Percentiles rank a stretch among this genome's conserved stretches.
Evolutionary conservation across 2,888 invertebrate genomes (phyloP).

Genomic region (Oeneis ivallda): DNA sequence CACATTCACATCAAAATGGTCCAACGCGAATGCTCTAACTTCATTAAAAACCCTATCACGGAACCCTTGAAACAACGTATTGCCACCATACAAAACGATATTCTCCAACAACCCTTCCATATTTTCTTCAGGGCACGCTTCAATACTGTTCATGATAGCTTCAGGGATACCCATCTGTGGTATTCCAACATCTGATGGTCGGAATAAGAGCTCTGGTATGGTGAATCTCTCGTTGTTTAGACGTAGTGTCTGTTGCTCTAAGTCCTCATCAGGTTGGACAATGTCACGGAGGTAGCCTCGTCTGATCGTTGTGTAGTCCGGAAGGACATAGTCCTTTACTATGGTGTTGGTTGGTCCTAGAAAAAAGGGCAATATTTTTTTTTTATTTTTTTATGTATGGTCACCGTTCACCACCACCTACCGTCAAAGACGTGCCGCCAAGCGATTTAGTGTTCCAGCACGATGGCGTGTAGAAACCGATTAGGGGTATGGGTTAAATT

Average conservation of each 20-base stretch:
- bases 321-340: slow-evolving; percentile 94
- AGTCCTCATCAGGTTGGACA: slow-evolving; percentile 66
- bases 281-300: slow-evolving; percentile 85
- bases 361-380: slow-evolving; percentile 29
- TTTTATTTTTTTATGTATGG: too few relatives aligned
- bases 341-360: slow-evolving; percentile 86
- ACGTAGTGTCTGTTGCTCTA: slow-evolving; percentile 89
- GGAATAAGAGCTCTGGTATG: slow-evolving; percentile 96
- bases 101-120: slow-evolving; percentile 90
- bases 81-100: slow-evolving; percentile 92
- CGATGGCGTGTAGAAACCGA: too few relatives aligned
- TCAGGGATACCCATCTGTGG: slow-evolving; percentile 95
- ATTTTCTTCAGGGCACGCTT: slow-evolving; percentile 86
- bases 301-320: slow-evolving; percentile 95
- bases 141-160: slow-evolving; percentile 90
- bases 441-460: too few relatives aligned
- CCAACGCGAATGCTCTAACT: slow-evolving; percentile 88
- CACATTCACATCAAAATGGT: slow-evolving; percentile 89
- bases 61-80: slow-evolving; percentile 91
- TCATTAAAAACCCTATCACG: slow-evolving; percentile 85
- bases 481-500: too few relatives aligned
- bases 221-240: slow-evolving; percentile 97
- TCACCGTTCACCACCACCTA: too few relatives aligned
- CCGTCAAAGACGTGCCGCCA: too few relatives aligned
- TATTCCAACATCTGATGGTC: slow-evolving; percentile 97